Base-by-base conservation (phyloP, 1,140 invertebrate species). In the Aphis gossypii region DNA sequence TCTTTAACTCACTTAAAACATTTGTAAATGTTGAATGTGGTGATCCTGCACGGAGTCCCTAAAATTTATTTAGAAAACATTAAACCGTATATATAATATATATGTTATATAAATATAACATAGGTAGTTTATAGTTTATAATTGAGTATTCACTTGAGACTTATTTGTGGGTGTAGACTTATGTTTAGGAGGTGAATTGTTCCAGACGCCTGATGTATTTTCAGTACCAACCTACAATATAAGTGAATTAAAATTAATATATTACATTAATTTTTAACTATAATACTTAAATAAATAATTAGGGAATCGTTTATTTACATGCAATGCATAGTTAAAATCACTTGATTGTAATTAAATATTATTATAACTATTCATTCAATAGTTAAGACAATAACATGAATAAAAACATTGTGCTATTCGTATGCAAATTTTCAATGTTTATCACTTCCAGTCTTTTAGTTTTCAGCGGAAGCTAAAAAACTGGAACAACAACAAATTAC, bases 1-100 rank as follows among this genome's bases (percentile, higher is more conserved):
- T 96, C 44, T 96, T 96, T 14, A 96, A 93, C 94, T 96, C 96
- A 90, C 95, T 96, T 0, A 96, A 94, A 41, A 96, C 96, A 94
- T 95, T 96, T 0, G 96, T 96, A 89, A 96, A 96, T 54, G 96
- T 95, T n/a, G 95, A 95, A 14, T 96, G 96, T 21, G 95, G 94
- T 44, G 95, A 96, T 35, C 95, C 95, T 48, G 93, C 5, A 0
- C 48, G n/a, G 5, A 93, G 89, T 56, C 89, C 93, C 94, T 94
- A 51, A 51, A 94, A 94, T 35, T 30, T 6, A n/a, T 76, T 76
- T n/a, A 88, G 35, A 0, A 92, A 93, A 94, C n/a, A 76, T 76
- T 5, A 18, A 18, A 68, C 20, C 2, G 30, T 60, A 5, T 30
- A 35, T 35, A 35, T 35, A 35, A 35, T 35, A 35, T 35, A 35